Conservation (phyloP, 2,797 vertebrate genomes). For the Lutra lutra region DNA sequence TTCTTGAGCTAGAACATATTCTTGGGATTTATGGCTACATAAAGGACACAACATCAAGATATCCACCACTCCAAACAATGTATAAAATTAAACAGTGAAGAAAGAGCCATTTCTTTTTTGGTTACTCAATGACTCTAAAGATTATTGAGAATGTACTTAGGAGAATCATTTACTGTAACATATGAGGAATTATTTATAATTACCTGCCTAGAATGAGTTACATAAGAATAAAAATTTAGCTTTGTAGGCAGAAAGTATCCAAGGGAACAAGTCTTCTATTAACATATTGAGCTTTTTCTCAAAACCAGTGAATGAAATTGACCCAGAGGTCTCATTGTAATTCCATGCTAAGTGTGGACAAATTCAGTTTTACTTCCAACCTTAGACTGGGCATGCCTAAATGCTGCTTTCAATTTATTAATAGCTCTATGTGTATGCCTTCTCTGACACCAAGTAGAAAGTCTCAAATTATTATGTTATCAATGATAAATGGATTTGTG, state of each 20-base stretch:
- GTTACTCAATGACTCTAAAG: not conserved
- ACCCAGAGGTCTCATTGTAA: not conserved
- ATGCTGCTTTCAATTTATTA: not conserved
- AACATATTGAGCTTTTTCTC: slow-evolving; percentile 2
- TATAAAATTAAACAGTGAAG: slow-evolving; percentile 46
- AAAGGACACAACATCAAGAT: not conserved
- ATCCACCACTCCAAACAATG: not conserved
- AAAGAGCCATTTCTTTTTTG: slow-evolving; percentile 51
- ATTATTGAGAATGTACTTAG: slow-evolving; percentile 30
- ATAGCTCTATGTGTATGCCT: not conserved
- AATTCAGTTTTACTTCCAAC: slow-evolving; percentile 20
- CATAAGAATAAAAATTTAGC: slow-evolving; percentile 21
- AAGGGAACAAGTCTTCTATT: not conserved
- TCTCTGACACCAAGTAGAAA: not conserved
- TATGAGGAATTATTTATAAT: slow-evolving; percentile 52
- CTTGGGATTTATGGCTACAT: not conserved
- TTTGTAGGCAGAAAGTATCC: slow-evolving; percentile 21
- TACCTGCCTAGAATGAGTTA: slow-evolving; percentile 4
- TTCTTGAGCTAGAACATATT: slow-evolving; percentile 25
- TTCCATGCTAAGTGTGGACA: slow-evolving; percentile 23
- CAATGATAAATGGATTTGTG: not conserved
- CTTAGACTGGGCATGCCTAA: not conserved
- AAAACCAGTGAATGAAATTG: slow-evolving; percentile 10
- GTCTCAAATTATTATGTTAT: not conserved
- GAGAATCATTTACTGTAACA: not conserved